Base-by-base conservation (phyloP, 2,888 invertebrate species). In the Encarsia formosa region DNA sequence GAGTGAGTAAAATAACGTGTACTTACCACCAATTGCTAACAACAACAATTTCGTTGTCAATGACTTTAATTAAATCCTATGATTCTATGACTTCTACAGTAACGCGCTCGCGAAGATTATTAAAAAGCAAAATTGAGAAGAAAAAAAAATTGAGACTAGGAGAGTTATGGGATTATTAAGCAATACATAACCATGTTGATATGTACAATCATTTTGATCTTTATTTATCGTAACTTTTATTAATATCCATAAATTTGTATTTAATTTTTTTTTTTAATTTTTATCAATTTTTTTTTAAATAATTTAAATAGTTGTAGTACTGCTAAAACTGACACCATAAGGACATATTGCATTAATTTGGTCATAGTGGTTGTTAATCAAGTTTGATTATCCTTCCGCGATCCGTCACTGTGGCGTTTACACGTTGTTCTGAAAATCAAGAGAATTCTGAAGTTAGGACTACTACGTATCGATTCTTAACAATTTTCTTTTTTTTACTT, bases 341-440 rank as follows among this genome's bases (percentile, higher is more conserved):
- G 43, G 48, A 56, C 50, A 56, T 56, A 56, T 50, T 56, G 53
- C 48, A 44, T 56, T 53, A 48, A 50, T 56, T 56, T 56, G 56
- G 56, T 56, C 51, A 54, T 60, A 61, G 59, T 60, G 46, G 62
- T 60, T 60, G 63, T 23, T 56, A 58, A 59, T 60, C 58, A 53
- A 57, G 49, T 61, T 61, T 61, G 62, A 62, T 63, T 63, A 61
- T 61, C 63, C 63, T 63, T 63, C 61, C 65, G 65, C 64, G 62
- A 58, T 63, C 60, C 61, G 60, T 63, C 54, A 52, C 61, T n/a
- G n/a, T 61, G 63, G 64, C 61, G 66, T 60, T 69, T 68, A 69
- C 61, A 68, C 67, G 65, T 64, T 64, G 65, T 66, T 68, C 69
- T 69, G 69, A 68, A 69, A 67, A 63, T 51, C 54, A 61, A 62